Evolutionary conservation across 2,113 vertebrate species (phyloP).

Genomic region (Thermophis baileyi): DNA sequence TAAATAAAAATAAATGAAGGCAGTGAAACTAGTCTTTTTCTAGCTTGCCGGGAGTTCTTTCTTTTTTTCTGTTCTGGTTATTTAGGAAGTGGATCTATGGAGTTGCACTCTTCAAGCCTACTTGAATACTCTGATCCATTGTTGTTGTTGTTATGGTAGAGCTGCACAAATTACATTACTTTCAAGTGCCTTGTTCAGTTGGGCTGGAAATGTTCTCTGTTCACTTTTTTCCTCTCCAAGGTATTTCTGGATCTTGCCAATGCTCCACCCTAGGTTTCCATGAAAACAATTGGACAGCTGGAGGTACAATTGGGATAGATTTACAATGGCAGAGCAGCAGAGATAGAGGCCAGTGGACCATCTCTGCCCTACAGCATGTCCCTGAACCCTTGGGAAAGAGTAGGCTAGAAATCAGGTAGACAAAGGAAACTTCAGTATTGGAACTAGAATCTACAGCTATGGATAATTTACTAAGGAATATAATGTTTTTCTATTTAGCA

Average conservation of each 20-base stretch:
- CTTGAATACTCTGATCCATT: neutral
- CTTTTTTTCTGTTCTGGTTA: neutral
- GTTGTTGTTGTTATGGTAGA: neutral
- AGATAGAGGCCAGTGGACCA: neutral
- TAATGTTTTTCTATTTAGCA: conserved; percentile 8
- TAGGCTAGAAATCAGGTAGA: neutral
- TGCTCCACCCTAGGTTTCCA: neutral
- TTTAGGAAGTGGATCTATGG: neutral
- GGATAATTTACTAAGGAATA: neutral
- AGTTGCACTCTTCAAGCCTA: neutral
- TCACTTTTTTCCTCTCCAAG: neutral
- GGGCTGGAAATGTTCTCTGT: neutral
- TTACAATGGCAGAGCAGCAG: neutral
- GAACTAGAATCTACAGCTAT: neutral
- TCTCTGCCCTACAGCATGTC: neutral
- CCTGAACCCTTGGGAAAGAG: neutral
- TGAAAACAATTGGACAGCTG: neutral
- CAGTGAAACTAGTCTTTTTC: neutral
- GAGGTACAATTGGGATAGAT: neutral
- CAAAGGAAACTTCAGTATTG: neutral
- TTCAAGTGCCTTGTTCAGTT: neutral
- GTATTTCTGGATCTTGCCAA: neutral
- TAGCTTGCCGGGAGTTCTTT: neutral
- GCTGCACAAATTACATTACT: neutral
- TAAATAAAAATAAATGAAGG: neutral